Conservation (phyloP, 2,113 vertebrate genomes). For the Lophura nycthemera region DNA sequence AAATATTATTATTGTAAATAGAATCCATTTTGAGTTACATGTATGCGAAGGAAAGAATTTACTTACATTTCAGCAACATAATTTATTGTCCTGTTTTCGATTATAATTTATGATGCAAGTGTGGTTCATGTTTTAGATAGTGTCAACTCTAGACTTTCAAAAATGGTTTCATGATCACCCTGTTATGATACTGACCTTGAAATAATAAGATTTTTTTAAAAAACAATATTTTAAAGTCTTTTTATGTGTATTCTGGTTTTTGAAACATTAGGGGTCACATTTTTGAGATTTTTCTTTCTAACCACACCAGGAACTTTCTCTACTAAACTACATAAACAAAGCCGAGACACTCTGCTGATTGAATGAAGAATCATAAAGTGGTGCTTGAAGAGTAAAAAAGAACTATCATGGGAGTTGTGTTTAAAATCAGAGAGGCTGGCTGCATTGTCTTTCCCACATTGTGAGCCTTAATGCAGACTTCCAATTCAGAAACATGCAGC, state of each 20-base stretch:
- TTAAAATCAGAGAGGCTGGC: background rate
- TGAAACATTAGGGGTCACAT: slow-evolving; percentile 41
- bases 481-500: background rate
- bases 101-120: background rate
- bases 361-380: background rate
- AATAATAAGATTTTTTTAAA: slow-evolving; percentile 47
- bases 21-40: background rate
- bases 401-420: fast-evolving
- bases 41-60: background rate
- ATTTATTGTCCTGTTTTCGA: background rate
- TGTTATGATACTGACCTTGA: slow-evolving; percentile 17
- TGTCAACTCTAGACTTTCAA: background rate
- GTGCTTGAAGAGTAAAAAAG: background rate
- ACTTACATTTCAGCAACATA: background rate
- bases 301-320: background rate
- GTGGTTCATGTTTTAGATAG: background rate
- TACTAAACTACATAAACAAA: background rate
- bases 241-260: slow-evolving; percentile 12
- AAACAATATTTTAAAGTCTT: background rate
- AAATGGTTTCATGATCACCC: background rate
- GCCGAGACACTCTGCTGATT: background rate
- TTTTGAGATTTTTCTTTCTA: slow-evolving; percentile 53
- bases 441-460: background rate
- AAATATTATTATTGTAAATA: background rate
- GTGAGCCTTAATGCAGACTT: background rate